phyloP scores from a whole-genome alignment of 1,140 invertebrate genomes.

The Mycetomoellerius zeteki region DNA sequence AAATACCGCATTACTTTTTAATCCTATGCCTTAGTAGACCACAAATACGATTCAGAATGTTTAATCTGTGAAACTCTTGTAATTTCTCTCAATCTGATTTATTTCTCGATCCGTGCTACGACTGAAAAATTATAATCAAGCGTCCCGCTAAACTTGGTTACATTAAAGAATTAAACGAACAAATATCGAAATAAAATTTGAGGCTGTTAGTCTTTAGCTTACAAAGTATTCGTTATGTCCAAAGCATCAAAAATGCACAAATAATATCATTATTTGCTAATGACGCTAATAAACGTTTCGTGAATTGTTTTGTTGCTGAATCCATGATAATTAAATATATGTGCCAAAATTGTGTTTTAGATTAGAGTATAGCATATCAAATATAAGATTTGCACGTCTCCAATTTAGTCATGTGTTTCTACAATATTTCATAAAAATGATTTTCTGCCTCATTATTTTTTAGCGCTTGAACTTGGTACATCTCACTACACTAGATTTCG shows the following conservation, averaged over 20 bases:
- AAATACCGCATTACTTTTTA: conserved; percentile 78
- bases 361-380: conserved; percentile 56
- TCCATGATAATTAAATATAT: conserved; percentile 23
- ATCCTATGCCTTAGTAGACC: conserved; percentile 76
- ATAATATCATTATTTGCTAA: conserved; percentile 32
- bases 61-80: conserved; percentile 52
- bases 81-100: conserved; percentile 61
- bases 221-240: not conserved
- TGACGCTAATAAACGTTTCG: conserved; percentile 8
- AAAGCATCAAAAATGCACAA: conserved; percentile 20
- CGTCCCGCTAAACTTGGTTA: not conserved
- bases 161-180: not conserved
- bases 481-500: conserved; percentile 41
- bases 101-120: conserved; percentile 55
- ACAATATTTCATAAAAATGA: conserved; percentile 30
- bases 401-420: conserved; percentile 26
- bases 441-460: conserved; percentile 9
- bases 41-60: conserved; percentile 72
- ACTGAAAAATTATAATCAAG: conserved; percentile 52
- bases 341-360: conserved; percentile 36
- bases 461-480: conserved; percentile 20
- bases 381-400: conserved; percentile 41
- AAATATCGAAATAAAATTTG: conserved; percentile 4
- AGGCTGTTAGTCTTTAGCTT: conserved; percentile 16
- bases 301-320: not conserved